Evolutionary conservation across 2,113 vertebrate species (phyloP), one percentile per base, ranked within the genome.

Genomic region (Todiramphus saurophagus): DNA sequence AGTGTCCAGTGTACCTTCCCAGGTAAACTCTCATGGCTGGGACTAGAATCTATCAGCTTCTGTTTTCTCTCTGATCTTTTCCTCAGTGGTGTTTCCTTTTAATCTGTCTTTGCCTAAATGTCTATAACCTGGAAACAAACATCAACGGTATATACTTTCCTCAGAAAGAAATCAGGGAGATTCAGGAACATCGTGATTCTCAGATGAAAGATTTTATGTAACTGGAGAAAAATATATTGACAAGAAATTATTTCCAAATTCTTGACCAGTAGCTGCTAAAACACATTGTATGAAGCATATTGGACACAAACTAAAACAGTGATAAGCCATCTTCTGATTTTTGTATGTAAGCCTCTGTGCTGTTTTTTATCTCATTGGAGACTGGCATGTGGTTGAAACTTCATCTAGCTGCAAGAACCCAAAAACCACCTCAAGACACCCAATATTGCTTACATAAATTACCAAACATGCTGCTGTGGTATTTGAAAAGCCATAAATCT

Each of bases 401-500:
- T 95, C 64, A 76, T 77, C n/a, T 86, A 84, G 33, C 44, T 83
- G 51, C 74, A 58, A 27, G 86, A 84, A 95, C 37, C n/a, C 80
- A 58, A 81, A 67, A 77, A 55, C 37, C 60, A 87, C 76, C 74
- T 53, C 77, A 97, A 87, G 83, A 90, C 77, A 69, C 59, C n/a
- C 90, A 84, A 72, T 73, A 89, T 69, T 91, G 82, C 87, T 97
- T 95, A 91, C 77, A 93, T 95, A 77, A 95, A 79, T 93, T 75
- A 85, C 67, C 7, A 23, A 93, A 83, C 83, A 95, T 0, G 39
- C 72, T 84, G 81, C 94, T 97, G 93, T 92, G 90, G 95, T 92
- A 98, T 97, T 97, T 97, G 97, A 97, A 98, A 96, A 97, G 93
- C 94, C 98, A 97, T 84, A 96, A 97, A 96, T 97, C 89, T 96